Conservation (phyloP, 2,113 vertebrate species). For the Pelecanoides urinatrix region DNA sequence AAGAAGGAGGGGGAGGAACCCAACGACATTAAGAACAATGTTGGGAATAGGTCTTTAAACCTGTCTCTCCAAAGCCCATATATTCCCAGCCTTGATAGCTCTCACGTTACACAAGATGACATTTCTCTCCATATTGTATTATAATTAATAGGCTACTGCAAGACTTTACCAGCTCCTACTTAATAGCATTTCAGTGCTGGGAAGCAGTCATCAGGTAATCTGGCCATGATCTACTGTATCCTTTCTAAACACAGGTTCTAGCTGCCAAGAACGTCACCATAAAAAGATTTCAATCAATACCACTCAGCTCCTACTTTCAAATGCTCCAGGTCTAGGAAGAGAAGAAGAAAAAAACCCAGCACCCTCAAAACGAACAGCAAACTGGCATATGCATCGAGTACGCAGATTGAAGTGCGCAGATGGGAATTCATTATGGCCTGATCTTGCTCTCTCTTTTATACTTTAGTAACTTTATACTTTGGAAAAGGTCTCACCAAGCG, state of each 20-base stretch:
- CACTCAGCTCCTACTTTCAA: slow-evolving; percentile 40
- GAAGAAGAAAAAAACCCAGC: background rate
- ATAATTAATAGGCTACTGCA: slow-evolving; percentile 53
- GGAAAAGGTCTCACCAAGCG: slow-evolving; percentile 28
- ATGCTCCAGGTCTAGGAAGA: slow-evolving; percentile 42
- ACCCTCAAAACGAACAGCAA: slow-evolving; percentile 57
- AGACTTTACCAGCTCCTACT: slow-evolving; percentile 60
- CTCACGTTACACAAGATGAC: slow-evolving; percentile 42
- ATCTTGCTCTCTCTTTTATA: slow-evolving; percentile 44
- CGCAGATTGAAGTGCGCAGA: slow-evolving; percentile 59
- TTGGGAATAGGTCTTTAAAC: slow-evolving; percentile 36
- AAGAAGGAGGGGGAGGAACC: background rate
- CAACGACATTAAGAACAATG: background rate
- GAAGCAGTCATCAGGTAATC: slow-evolving; percentile 55
- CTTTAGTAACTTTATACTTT: slow-evolving; percentile 38
- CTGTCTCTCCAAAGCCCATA: slow-evolving; percentile 30
- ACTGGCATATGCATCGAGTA: slow-evolving; percentile 25
- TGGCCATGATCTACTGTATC: slow-evolving; percentile 30
- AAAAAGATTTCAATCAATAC: slow-evolving; percentile 51
- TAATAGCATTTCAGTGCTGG: slow-evolving; percentile 55
- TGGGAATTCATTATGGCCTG: slow-evolving; percentile 53
- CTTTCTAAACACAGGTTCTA: slow-evolving; percentile 50
- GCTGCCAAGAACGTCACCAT: slow-evolving; percentile 47
- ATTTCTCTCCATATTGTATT: slow-evolving; percentile 50
- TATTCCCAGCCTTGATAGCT: slow-evolving; percentile 37